These are phyloP conservation scores for Sinopyrophorus schimmeli DNA, from an alignment of 2,888 invertebrate species.

Conservation along the genomic window DNA sequence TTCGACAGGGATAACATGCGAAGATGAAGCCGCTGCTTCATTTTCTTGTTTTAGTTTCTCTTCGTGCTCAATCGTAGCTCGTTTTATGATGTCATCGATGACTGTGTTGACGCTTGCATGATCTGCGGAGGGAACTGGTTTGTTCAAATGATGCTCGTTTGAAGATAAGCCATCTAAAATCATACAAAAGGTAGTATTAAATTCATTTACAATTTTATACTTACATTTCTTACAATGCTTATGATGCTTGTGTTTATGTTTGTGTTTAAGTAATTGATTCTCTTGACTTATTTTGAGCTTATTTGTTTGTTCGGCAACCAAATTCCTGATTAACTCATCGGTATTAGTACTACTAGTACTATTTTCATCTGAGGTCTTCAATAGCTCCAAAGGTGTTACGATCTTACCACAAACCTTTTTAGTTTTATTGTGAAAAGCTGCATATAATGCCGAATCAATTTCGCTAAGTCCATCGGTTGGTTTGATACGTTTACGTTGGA, in stretches of 20 bases:
- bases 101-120: conserved; percentile 37
- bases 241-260: conserved; percentile 44
- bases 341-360: conserved; percentile 32
- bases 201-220: conserved; percentile 2
- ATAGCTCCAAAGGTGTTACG: conserved; percentile 43
- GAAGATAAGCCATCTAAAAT: no score
- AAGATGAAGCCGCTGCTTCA: neutral
- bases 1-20: neutral
- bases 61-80: conserved; percentile 51
- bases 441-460: conserved; percentile 32
- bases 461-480: conserved; percentile 1
- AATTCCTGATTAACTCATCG: conserved; percentile 42
- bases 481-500: conserved; percentile 14
- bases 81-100: conserved; percentile 51
- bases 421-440: conserved; percentile 42
- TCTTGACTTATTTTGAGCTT: conserved; percentile 35
- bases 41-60: conserved; percentile 30
- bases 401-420: conserved; percentile 51
- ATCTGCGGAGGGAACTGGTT: conserved; percentile 13
- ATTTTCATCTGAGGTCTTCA: conserved; percentile 27
- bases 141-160: conserved; percentile 6
- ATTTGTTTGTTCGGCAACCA: conserved; percentile 32
- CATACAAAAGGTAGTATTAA: no score
- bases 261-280: conserved; percentile 17
- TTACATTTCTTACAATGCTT: conserved; percentile 12